Conservation (phyloP, 2,797 vertebrate species). For the Ctenopoma kingsleyae region DNA sequence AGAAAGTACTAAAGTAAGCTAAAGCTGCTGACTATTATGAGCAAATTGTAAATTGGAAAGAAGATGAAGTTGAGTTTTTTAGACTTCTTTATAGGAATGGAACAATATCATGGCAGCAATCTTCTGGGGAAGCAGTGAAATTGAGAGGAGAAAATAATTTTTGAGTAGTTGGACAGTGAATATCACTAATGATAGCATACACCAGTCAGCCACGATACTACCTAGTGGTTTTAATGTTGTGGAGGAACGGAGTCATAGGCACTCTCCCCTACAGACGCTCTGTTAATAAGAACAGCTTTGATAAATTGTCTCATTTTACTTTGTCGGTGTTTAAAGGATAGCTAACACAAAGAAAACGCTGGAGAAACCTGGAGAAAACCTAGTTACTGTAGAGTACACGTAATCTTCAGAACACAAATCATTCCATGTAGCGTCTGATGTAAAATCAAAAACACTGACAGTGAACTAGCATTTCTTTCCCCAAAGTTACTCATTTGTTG, state of each 20-base stretch:
- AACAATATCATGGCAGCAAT: neutral
- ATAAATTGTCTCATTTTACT: neutral
- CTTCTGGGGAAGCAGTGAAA: slow-evolving; percentile 2
- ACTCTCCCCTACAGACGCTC: too few relatives aligned
- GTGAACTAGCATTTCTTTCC: neutral
- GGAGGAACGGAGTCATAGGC: too few relatives aligned
- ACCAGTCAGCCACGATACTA: too few relatives aligned
- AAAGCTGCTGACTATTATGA: neutral
- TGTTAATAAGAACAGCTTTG: neutral
- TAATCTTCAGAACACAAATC: neutral
- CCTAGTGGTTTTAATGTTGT: too few relatives aligned
- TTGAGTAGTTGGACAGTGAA: neutral
- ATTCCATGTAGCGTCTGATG: neutral
- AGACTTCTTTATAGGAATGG: neutral
- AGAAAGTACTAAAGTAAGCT: neutral
- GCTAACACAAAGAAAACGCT: neutral
- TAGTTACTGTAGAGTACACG: neutral
- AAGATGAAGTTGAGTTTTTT: neutral
- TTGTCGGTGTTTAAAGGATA: neutral
- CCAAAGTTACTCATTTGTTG: neutral
- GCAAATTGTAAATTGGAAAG: neutral
- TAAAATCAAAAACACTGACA: neutral
- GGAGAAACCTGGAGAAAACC: neutral
- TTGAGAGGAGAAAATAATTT: neutral
- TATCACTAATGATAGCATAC: too few relatives aligned